Evolutionary conservation across 2,113 vertebrate genomes (phyloP).

Genomic region (Psammodynastes pulverulentus): DNA sequence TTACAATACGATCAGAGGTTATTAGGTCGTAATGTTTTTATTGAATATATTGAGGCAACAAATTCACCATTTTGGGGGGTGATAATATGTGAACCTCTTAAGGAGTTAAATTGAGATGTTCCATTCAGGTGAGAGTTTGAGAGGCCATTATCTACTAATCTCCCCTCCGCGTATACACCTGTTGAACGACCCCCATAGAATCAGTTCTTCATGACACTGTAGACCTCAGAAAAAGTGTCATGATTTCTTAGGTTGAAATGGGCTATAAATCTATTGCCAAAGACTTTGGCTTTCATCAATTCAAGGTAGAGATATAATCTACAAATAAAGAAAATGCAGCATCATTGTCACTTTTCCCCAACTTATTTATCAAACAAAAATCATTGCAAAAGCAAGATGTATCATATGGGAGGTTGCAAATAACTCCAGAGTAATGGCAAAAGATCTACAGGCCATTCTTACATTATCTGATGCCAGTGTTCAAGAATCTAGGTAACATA

Average conservation of each 20-base stretch:
- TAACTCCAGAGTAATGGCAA: neutral
- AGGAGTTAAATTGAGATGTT: neutral
- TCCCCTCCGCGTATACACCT: neutral
- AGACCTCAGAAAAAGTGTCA: neutral
- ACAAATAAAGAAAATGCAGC: neutral
- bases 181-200: neutral
- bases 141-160: neutral
- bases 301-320: neutral
- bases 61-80: neutral
- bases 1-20: neutral
- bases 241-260: neutral
- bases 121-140: neutral
- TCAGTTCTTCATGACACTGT: neutral
- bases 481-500: neutral
- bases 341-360: neutral
- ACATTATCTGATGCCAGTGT: neutral
- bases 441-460: neutral
- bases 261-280: neutral
- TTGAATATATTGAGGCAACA: neutral
- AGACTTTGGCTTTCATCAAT: neutral
- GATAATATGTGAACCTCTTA: neutral
- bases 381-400: neutral
- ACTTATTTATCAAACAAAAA: neutral
- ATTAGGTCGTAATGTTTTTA: neutral
- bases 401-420: neutral